Evolutionary conservation across 2,888 invertebrate species (phyloP).

Genomic region (Drosophila limbata): DNA sequence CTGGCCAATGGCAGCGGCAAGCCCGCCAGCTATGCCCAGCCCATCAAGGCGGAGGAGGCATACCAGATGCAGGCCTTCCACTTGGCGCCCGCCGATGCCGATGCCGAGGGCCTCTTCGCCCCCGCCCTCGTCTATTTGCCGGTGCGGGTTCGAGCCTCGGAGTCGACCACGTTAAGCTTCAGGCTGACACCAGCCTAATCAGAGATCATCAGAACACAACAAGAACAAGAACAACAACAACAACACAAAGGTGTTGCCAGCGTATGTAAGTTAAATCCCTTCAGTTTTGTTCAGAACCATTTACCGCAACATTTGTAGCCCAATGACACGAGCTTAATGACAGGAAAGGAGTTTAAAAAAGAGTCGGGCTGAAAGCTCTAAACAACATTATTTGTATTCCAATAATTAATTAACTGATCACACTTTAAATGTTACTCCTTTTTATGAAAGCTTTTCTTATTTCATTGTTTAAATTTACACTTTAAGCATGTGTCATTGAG

Average conservation of each 20-base stretch:
- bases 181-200: conserved; percentile 95
- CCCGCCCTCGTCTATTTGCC: conserved; percentile 97
- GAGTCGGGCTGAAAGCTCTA: background rate
- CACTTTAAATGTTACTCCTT: background rate
- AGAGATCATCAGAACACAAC: conserved; percentile 22
- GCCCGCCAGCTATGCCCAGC: conserved; percentile 89
- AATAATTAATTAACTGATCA: background rate
- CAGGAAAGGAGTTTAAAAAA: background rate
- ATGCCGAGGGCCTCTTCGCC: conserved; percentile 88
- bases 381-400: background rate
- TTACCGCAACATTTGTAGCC: conserved; percentile 33
- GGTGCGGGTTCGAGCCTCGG: conserved; percentile 93
- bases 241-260: conserved; percentile 70
- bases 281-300: conserved; percentile 50
- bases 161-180: conserved; percentile 95
- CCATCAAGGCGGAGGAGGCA: conserved; percentile 78
- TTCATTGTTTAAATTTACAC: background rate
- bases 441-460: too few relatives aligned
- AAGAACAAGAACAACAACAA: conserved; percentile 18
- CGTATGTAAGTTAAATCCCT: conserved; percentile 60
- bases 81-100: conserved; percentile 85
- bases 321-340: conserved; percentile 24
- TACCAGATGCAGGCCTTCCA: conserved; percentile 96
- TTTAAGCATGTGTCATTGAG: conserved; percentile 24
- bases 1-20: conserved; percentile 83